Evolutionary conservation across 2,888 invertebrate genomes (phyloP), one percentile per base, ranked within the genome.

Genomic region (Andrena camellia): DNA sequence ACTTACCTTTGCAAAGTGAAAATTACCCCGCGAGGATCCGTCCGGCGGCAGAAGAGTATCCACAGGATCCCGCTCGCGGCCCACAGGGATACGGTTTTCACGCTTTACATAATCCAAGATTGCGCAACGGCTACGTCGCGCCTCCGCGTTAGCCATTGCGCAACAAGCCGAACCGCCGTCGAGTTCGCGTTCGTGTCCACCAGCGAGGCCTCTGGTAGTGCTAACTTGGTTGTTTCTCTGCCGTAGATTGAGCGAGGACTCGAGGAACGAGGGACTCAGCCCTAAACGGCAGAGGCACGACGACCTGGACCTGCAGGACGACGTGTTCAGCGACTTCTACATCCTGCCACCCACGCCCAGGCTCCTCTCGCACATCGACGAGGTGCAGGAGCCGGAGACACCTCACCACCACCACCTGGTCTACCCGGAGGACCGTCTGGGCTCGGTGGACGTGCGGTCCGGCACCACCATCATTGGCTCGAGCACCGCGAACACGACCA

Each of bases 321-420:
- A 96, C 89, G 96, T 97, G 5, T 95, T 97, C 80, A 96, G 96
- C 79, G 96, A 97, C 90, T 96, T 96, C 91, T 97, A 96, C 92
- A 96, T 96, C 93, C 84, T 93, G 42, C 96, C 96, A 82, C 96
- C 96, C 13, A 96, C 96, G 1, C 96, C 96, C 35, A 94, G 96
- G 75, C 95, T 96, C 91, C 94, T 97, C 80, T 96, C 96, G 42
- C 96, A 96, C 79, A 96, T 96, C 80, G 96, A 96, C 91, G 96
- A 96, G 84, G 96, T 91, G 1, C 88, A 89, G 7, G 88, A 89
- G 20, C 71, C 88, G 20, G 81, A 88, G 13, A 52, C 79, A 6
- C 71, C 89, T 4, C 87, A 85, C 76, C 82, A 90, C 13, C 88
- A 81, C 81, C 90, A 84, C 31, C 52, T 88, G 31, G 83, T 78